Evolutionary conservation across 2,113 vertebrate species (phyloP).

Genomic region (Nothoprocta perdicaria): DNA sequence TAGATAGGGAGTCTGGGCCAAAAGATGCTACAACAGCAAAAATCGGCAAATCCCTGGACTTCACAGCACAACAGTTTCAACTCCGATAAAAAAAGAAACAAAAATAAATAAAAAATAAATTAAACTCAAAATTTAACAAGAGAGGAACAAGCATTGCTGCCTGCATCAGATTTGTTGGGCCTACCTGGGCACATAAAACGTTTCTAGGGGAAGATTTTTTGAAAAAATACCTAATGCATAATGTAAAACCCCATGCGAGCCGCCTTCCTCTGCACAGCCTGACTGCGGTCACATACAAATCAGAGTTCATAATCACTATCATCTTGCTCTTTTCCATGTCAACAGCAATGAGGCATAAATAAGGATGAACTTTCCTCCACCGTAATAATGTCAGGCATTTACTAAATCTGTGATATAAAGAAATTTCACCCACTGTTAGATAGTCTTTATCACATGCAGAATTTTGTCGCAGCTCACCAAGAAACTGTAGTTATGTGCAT

Average conservation of each 20-base stretch:
- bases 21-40: neutral
- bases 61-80: neutral
- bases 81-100: neutral
- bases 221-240: neutral
- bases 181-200: neutral
- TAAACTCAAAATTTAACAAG: neutral
- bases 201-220: neutral
- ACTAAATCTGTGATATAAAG: neutral
- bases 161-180: neutral
- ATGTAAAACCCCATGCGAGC: neutral
- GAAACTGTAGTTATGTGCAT: constrained; percentile 35
- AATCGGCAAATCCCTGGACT: neutral
- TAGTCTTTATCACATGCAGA: neutral
- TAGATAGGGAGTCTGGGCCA: neutral
- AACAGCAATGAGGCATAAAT: constrained; percentile 33
- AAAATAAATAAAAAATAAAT: too few relatives aligned
- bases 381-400: neutral
- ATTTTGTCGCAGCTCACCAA: neutral
- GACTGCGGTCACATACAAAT: neutral
- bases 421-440: neutral
- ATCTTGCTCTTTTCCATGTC: constrained; percentile 33
- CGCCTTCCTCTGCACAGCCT: neutral
- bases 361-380: constrained; percentile 5
- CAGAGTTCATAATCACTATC: constrained; percentile 11
- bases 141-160: neutral